Evolutionary conservation across 2,888 invertebrate genomes (phyloP).

Genomic region (Baccha elongata): DNA sequence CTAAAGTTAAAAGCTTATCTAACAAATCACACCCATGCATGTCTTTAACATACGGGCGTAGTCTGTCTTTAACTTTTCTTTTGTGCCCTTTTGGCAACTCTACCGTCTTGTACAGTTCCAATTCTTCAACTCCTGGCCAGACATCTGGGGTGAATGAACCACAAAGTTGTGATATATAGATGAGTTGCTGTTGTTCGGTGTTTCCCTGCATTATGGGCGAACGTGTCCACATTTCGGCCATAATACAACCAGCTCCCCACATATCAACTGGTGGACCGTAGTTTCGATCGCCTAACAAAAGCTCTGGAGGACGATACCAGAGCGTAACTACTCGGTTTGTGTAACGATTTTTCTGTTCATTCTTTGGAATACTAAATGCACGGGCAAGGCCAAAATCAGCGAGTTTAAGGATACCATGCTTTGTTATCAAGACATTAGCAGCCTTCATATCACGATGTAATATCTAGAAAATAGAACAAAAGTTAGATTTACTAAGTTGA

Average conservation of each 20-base stretch:
- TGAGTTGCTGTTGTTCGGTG: constrained; percentile 97
- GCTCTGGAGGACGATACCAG: constrained; percentile 92
- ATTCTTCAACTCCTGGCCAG: constrained; percentile 95
- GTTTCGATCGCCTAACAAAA: constrained; percentile 90
- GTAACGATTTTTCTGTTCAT: constrained; percentile 93
- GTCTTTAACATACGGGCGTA: constrained; percentile 95
- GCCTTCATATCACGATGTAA: constrained; percentile 99
- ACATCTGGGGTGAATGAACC: constrained; percentile 96
- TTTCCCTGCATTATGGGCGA: constrained; percentile 98
- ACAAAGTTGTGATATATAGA: constrained; percentile 96
- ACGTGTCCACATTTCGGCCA: constrained; percentile 99
- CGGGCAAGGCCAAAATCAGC: constrained; percentile 99
- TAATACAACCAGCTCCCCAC: constrained; percentile 99
- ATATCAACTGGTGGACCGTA: constrained; percentile 99
- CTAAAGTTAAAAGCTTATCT: constrained; percentile 94
- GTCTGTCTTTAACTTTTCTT: constrained; percentile 91
- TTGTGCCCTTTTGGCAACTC: constrained; percentile 94
- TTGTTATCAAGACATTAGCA: constrained; percentile 98
- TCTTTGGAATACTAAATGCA: constrained; percentile 94
- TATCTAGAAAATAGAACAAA: constrained; percentile 83
- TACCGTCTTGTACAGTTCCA: constrained; percentile 94
- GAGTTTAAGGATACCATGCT: constrained; percentile 95
- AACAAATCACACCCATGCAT: constrained; percentile 95
- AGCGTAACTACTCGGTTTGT: constrained; percentile 99
- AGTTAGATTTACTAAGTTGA: neutral